Evolutionary conservation across 1,140 invertebrate genomes (phyloP).

Genomic region (Drosophila novamexicana): DNA sequence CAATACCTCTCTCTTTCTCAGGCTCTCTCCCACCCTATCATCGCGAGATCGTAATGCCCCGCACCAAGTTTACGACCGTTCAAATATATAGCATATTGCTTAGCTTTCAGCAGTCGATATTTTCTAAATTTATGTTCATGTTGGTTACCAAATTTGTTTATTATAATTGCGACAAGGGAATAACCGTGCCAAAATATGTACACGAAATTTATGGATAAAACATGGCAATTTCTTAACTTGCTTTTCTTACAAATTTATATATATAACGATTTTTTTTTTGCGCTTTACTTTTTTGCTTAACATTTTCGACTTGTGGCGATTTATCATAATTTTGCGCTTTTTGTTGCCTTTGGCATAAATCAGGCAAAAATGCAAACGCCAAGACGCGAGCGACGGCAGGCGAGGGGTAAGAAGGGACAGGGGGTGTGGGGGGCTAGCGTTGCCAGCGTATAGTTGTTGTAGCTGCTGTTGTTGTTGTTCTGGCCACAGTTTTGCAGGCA

Average conservation of each 20-base stretch:
- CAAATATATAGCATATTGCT: constrained; percentile 9
- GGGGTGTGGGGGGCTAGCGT: not conserved
- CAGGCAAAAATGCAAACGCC: constrained; percentile 44
- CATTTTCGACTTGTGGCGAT: constrained; percentile 72
- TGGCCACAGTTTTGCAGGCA: constrained; percentile 62
- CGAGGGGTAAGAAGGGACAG: not conserved
- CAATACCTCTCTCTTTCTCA: not conserved
- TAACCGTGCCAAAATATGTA: constrained; percentile 48
- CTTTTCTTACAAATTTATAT: constrained; percentile 22
- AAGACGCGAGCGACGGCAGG: constrained; percentile 12
- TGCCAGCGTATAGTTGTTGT: not conserved
- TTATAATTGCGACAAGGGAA: constrained; percentile 47
- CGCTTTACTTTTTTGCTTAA: constrained; percentile 44
- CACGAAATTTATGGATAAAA: constrained; percentile 71
- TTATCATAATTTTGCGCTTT: constrained; percentile 73
- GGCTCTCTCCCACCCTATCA: not conserved
- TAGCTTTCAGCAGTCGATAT: constrained; percentile 8
- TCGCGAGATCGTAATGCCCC: not conserved
- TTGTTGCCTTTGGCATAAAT: constrained; percentile 70
- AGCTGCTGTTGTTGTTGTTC: constrained; percentile 29
- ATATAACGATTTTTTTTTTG: constrained; percentile 9
- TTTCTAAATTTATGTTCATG: constrained; percentile 44
- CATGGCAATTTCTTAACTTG: constrained; percentile 70
- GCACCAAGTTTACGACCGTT: not conserved
- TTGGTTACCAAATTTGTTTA: constrained; percentile 34